Percentiles rank a stretch among this genome's conserved stretches.
phyloP scores from a whole-genome alignment of 2,797 vertebrate genomes.

The Dryobates pubescens region DNA sequence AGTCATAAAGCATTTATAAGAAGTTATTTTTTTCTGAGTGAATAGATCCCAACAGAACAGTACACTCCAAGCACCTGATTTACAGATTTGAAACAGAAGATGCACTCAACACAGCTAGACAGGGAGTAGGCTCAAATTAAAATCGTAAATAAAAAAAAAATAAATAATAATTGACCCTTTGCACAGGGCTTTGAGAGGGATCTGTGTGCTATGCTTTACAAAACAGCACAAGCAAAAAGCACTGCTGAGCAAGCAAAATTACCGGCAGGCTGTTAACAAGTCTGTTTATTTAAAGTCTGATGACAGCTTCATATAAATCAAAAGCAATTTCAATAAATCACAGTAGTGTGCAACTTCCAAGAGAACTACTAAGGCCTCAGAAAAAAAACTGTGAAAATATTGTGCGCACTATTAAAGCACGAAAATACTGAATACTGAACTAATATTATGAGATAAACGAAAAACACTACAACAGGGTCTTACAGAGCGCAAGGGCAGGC shows the following conservation, averaged over 20 bases:
- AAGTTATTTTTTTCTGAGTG: background rate
- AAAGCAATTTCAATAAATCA: background rate
- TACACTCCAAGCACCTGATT: background rate
- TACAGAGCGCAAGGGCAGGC: background rate
- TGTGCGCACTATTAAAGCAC: accelerated
- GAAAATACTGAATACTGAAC: accelerated
- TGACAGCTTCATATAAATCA: background rate
- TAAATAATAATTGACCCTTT: background rate
- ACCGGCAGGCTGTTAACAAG: background rate
- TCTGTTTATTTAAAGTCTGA: background rate
- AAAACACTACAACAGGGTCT: no score
- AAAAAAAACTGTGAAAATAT: background rate
- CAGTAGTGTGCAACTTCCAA: accelerated
- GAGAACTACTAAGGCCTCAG: background rate
- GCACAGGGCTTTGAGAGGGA: background rate
- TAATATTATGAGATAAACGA: no score
- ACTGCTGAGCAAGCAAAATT: background rate
- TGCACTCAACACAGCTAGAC: background rate
- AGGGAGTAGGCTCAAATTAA: background rate
- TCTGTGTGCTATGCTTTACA: background rate
- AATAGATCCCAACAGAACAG: background rate
- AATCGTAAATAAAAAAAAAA: background rate
- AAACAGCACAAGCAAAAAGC: accelerated
- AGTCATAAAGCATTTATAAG: background rate
- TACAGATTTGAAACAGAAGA: background rate